Evolutionary conservation across 2,113 vertebrate species (phyloP), one percentile per base, ranked within the genome.

Genomic region (Podocnemis expansa): DNA sequence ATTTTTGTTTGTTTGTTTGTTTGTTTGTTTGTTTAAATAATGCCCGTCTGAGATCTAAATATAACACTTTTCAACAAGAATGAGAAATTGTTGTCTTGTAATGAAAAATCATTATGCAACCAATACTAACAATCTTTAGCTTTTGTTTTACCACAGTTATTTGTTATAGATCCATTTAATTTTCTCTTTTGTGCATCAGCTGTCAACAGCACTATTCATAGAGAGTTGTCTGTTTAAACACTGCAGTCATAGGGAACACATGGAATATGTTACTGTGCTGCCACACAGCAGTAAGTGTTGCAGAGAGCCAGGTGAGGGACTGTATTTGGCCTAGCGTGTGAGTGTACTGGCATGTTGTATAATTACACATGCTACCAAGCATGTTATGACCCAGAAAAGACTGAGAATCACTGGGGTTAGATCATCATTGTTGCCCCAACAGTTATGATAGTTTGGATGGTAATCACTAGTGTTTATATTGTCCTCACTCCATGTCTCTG

Each of bases 171-270:
- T 76, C 14, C 41, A 76, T 45, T 76, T 17, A 6, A 38, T 58
- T 95, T 80, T 91, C 34, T 49, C 5, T 16, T 91, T 93, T 81
- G 55, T 88, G 51, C 38, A 47, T 87, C 22, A 54, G 11, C 81
- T 94, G 25, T 27, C 58, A 58, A 52, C 22, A 85, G 27, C 13
- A 76, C n/a, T 43, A 58, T 76, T 63, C 58, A 16, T 31, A 29
- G 60, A 25, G 31, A 45, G 54, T 34, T 78, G 41, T 76, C 84
- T 80, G 51, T 24, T 10, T 88, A 85, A 91, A 81, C 22, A 76
- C 38, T 81, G 34, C 38, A 73, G 25, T 27, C 25, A 43, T 67
- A 45, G 13, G 60, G n/a, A 86, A 91, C 82, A n/a, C n/a, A n/a
- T 47, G 47, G 47, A 10, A 10, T 10, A 47, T 10, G 10, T 47